Evolutionary conservation across 2,888 invertebrate genomes (phyloP), one percentile per base, ranked within the genome.

Genomic region (Dolomedes plantarius): DNA sequence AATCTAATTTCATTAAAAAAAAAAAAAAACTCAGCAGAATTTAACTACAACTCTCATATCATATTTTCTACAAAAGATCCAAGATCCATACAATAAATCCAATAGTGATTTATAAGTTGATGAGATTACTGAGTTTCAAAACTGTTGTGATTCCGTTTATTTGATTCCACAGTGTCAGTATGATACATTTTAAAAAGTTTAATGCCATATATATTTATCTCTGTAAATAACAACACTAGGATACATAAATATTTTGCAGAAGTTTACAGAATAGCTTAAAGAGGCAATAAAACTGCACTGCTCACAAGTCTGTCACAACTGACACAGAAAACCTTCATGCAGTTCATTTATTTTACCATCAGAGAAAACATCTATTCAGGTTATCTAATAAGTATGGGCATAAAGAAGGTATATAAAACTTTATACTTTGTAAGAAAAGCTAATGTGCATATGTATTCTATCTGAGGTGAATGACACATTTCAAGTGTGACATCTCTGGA

Each of bases 401-500:
- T 65, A 83, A 83, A 83, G 83, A 83, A 83, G 76, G 83, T 71
- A 77, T 83, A 83, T 83, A 83, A 83, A 83, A 83, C 77, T 69
- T 83, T 76, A 82, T 83, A 83, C 77, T 83, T 83, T 83, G 83
- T 83, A 83, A 83, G 76, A 83, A 83, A 83, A 83, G 67, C 77
- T 77, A 77, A 83, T 65, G 83, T 83, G 83, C 83, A 83, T 83
- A 83, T 83, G 83, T 83, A 83, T 83, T 83, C 83, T 83, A 83
- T 77, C 77, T 83, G 83, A 83, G 83, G 83, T 83, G 72, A 64
- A 83, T 83, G 83, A 72, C 83, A 77, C 83, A 71, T 62, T 62
- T 64, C 64, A 75, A 56, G 76, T 81, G 81, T 75, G 81, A 81
- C 81, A 81, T 81, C 46, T 83, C 83, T 83, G 83, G 83, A 83